Evolutionary conservation across 1,140 invertebrate species (phyloP).

Genomic region (Acyrthosiphon pisum): DNA sequence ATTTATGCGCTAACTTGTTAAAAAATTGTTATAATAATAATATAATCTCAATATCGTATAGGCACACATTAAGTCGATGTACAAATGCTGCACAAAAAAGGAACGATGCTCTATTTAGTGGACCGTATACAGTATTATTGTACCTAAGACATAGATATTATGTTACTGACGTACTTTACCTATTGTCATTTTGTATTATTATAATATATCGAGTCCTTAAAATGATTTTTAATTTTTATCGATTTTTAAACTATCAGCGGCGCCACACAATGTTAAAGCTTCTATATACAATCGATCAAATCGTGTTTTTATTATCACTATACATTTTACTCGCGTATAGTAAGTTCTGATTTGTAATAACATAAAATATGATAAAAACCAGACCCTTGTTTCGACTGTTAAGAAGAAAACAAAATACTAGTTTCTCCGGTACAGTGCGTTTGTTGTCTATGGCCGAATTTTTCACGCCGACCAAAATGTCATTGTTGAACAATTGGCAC

Average conservation of each 20-base stretch:
- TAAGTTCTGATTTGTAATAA: neutral
- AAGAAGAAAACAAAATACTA: neutral
- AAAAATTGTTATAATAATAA: too few species aligned
- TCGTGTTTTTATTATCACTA: neutral
- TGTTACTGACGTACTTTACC: neutral
- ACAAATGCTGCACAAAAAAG: neutral
- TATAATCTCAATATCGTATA: too few species aligned
- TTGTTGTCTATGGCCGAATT: neutral
- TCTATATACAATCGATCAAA: neutral
- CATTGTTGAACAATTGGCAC: constrained; percentile 16
- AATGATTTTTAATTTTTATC: neutral
- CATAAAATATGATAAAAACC: neutral
- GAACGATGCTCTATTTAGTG: too few species aligned
- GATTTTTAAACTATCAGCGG: neutral
- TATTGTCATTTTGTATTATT: neutral
- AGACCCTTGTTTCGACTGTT: neutral
- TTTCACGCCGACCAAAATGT: neutral
- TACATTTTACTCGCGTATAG: neutral
- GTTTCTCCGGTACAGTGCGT: neutral
- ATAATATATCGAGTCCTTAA: neutral
- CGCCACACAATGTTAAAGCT: neutral
- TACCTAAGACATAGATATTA: too few species aligned
- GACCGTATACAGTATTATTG: too few species aligned
- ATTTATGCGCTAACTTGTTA: neutral
- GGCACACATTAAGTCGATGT: neutral